Evolutionary conservation across 2,797 vertebrate genomes (phyloP), one percentile per base, ranked within the genome.

Genomic region (Pygocentrus nattereri): DNA sequence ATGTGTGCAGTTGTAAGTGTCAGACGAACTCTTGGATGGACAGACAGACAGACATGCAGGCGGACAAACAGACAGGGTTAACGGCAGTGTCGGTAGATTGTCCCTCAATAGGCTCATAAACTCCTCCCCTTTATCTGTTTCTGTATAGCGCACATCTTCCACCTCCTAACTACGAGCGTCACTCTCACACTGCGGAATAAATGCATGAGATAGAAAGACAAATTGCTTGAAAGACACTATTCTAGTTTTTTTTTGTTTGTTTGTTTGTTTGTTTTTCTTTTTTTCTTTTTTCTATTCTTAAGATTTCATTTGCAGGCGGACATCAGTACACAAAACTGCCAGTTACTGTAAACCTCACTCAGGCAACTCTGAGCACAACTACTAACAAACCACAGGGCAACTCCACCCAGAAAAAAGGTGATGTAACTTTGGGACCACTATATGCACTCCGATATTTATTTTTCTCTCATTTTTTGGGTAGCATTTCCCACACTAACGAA

Each of bases 321-420:
- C 59, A 72, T 65, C 61, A 58, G 52, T 38, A 93, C 90, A 91
- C 92, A 91, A 91, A 93, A 93, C 92, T 93, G 93, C 92, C 92
- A 91, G 88, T 92, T 90, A 90, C 89, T 89, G 90, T 92, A 91
- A 90, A 91, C 86, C 90, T 93, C 92, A 91, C 93, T 92, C 93
- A 93, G 91, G 92, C 91, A 80, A 90, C 89, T 88, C 90, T 90
- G 90, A 93, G 91, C 92, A 93, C 92, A 93, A 89, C 76, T 44
- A 72, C 78, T 76, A 61, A 27, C 77, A 87, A 86, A 87, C 87
- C 90, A 89, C 90, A 89, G 83, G 41, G n/a, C 41, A 41, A 49
- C 23, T 69, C 69, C 47, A 71, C 69, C 69, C 69, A 52, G 50
- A 68, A 50, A 18, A 7, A 58, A 15, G 38, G 11, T 68, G 65